Conservation (phyloP, 2,888 invertebrate species). For the Dendrolimus pini region DNA sequence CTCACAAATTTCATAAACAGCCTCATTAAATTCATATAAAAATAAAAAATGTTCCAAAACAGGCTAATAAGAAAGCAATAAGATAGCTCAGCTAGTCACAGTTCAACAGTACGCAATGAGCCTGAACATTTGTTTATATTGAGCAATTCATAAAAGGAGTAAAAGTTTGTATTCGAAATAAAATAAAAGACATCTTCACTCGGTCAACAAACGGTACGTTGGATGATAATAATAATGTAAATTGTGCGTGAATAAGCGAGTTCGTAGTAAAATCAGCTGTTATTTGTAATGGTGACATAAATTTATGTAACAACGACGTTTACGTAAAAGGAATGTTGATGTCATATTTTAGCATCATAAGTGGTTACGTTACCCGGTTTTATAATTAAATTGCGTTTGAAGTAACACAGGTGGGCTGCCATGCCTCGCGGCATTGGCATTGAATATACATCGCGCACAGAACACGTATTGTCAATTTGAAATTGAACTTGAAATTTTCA, state of each 20-base stretch:
- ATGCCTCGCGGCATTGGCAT: not conserved
- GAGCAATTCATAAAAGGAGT: not conserved
- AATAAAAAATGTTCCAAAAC: no score
- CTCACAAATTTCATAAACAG: no score
- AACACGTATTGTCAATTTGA: not conserved
- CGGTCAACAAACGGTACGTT: conserved; percentile 10
- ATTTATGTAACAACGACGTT: conserved; percentile 16
- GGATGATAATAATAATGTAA: conserved; percentile 14
- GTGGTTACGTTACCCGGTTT: conserved; percentile 4
- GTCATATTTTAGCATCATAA: conserved; percentile 16
- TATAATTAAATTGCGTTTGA: not conserved
- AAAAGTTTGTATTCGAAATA: conserved; percentile 7
- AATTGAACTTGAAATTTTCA: no score
- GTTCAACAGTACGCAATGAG: not conserved
- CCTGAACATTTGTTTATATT: not conserved
- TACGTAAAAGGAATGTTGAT: conserved; percentile 24
- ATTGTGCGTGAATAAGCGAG: conserved; percentile 18
- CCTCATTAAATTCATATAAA: no score
- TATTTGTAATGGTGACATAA: conserved; percentile 20
- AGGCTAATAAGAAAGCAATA: not conserved
- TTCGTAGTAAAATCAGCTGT: conserved; percentile 33
- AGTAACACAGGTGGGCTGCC: not conserved
- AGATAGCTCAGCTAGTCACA: not conserved
- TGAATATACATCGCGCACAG: not conserved
- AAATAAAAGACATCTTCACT: conserved; percentile 9